A percentile compares a stretch with the other conserved stretches of the same genome.
Evolutionary conservation across 2,113 vertebrate genomes (phyloP).

Genomic region (Hipposideros armiger): DNA sequence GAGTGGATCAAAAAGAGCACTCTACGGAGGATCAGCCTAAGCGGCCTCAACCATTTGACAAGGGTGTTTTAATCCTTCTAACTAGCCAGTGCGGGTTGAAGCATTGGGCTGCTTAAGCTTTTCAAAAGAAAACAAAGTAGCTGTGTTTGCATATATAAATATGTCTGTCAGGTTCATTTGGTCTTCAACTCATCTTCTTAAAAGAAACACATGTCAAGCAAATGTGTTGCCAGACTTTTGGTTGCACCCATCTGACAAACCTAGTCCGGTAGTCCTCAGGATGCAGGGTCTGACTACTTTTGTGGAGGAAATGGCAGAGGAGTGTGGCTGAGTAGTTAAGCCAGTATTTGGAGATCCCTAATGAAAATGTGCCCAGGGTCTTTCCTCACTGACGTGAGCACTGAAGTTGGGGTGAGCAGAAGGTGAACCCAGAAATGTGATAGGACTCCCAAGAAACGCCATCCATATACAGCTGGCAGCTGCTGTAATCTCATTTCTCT

Average conservation of each 20-base stretch:
- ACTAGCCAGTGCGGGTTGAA: background rate
- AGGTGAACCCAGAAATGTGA: background rate
- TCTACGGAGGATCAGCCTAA: background rate
- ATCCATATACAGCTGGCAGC: background rate
- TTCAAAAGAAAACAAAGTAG: background rate
- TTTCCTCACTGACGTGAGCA: background rate
- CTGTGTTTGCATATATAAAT: background rate
- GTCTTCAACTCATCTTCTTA: background rate
- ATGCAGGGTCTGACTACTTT: background rate
- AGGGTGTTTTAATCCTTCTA: background rate
- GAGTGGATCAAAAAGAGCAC: no score
- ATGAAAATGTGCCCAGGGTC: background rate
- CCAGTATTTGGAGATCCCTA: background rate
- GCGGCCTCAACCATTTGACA: background rate
- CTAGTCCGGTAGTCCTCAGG: background rate
- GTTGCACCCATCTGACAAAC: background rate
- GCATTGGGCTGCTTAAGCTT: background rate
- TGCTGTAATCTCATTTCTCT: constrained; percentile 46
- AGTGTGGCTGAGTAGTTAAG: accelerated
- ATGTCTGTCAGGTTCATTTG: background rate
- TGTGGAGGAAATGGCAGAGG: background rate
- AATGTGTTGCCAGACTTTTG: background rate
- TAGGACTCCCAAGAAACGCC: background rate
- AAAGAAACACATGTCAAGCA: background rate
- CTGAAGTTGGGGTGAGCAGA: background rate